These are phyloP conservation scores for Machimus rusticus DNA, from an alignment of 2,888 invertebrate species.

Conservation along the genomic window DNA sequence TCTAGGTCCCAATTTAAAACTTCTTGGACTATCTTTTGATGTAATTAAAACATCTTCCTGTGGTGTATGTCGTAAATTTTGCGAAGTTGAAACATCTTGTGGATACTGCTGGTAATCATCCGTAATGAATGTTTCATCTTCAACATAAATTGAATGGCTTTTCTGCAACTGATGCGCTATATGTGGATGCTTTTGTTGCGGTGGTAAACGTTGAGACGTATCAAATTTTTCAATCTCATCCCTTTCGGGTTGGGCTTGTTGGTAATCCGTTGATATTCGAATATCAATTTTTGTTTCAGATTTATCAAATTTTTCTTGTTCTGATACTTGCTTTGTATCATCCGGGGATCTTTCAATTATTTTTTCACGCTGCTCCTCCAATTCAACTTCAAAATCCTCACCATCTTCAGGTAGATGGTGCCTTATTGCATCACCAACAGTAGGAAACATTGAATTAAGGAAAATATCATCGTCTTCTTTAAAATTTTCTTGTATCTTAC, in stretches of 20 bases:
- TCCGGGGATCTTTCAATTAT: not conserved
- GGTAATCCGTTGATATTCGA: not conserved
- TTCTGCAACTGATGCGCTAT: constrained; percentile 50
- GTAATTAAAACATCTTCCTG: constrained; percentile 50
- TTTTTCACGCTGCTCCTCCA: not conserved
- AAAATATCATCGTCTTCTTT: constrained; percentile 46
- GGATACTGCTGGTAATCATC: not conserved
- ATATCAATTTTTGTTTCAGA: constrained; percentile 46
- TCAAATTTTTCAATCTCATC: not conserved
- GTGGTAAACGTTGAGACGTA: not conserved
- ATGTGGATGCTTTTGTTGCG: not conserved
- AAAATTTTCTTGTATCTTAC: not conserved
- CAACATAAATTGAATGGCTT: constrained; percentile 52
- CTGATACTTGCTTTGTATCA: not conserved
- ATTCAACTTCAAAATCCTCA: not conserved
- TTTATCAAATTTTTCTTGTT: not conserved
- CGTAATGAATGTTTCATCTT: constrained; percentile 50
- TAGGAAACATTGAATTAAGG: constrained; percentile 51
- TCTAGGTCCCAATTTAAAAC: constrained; percentile 69
- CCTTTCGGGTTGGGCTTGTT: not conserved
- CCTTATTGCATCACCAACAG: constrained; percentile 51
- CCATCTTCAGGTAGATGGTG: constrained; percentile 47
- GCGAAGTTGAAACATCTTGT: not conserved
- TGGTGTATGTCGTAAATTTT: not conserved
- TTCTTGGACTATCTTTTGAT: constrained; percentile 55